Evolutionary conservation across 1,140 invertebrate species (phyloP).

Genomic region (Brachionus manjavacas): DNA sequence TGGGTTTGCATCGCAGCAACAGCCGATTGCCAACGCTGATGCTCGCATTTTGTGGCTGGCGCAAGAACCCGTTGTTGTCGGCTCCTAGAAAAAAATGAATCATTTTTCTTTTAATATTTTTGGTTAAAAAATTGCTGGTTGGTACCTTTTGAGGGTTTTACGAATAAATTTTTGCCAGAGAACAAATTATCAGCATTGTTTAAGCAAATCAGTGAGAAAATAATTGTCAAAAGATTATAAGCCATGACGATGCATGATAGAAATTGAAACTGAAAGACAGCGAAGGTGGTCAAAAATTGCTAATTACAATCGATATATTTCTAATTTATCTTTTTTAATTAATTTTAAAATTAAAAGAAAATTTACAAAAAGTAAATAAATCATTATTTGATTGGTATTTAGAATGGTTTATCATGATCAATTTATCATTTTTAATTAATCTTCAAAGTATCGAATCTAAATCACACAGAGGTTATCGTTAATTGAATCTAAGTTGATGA

Average conservation of each 20-base stretch:
- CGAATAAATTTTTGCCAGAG: not conserved
- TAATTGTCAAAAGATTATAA: not conserved
- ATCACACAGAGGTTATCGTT: not conserved
- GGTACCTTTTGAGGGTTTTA: not conserved
- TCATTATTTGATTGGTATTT: slow-evolving; percentile 7
- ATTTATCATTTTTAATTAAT: slow-evolving; percentile 41
- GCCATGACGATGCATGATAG: not conserved
- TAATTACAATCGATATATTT: not conserved
- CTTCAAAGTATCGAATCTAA: not conserved
- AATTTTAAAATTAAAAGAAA: slow-evolving; percentile 17
- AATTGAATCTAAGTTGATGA: slow-evolving; percentile 1
- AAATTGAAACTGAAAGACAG: not conserved
- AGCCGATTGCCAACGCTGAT: slow-evolving; percentile 3
- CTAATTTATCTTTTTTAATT: not conserved
- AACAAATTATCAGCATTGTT: slow-evolving; percentile 13
- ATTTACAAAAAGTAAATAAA: slow-evolving; percentile 26
- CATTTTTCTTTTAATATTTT: not conserved
- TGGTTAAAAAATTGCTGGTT: too few species aligned
- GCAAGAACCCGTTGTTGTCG: not conserved
- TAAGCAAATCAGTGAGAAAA: not conserved
- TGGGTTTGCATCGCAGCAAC: slow-evolving; percentile 21
- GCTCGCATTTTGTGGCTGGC: slow-evolving; percentile 21
- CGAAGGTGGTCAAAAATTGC: not conserved
- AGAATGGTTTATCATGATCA: slow-evolving; percentile 12
- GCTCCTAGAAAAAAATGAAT: not conserved